phyloP scores from a whole-genome alignment of 2,888 invertebrate genomes.

The Onthophagus sagittarius region DNA sequence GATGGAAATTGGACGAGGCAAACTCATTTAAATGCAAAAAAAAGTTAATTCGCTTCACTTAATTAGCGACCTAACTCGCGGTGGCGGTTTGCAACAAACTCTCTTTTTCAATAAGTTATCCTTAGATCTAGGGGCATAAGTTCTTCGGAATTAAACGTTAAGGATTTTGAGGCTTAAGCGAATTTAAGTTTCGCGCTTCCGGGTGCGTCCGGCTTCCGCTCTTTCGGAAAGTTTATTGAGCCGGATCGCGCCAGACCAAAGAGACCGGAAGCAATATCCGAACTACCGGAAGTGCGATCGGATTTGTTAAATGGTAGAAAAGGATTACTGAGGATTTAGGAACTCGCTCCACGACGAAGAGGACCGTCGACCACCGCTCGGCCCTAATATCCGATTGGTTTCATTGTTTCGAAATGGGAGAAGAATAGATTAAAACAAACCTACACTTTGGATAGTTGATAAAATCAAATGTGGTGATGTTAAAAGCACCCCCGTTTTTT shows the following conservation, averaged over 20 bases:
- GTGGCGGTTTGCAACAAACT: neutral
- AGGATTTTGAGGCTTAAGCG: neutral
- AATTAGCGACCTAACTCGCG: neutral
- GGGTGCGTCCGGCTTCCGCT: neutral
- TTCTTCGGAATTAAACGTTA: neutral
- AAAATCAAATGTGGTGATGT: no score
- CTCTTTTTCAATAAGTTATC: neutral
- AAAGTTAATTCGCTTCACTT: neutral
- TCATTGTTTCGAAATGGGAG: slow-evolving; percentile 3
- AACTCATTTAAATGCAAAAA: neutral
- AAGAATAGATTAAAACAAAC: neutral
- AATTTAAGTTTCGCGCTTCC: neutral
- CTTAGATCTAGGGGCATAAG: neutral
- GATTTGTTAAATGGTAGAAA: slow-evolving; percentile 46
- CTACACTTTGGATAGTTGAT: neutral
- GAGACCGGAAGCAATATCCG: slow-evolving; percentile 37
- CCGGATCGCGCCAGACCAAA: slow-evolving; percentile 31
- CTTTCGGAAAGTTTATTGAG: slow-evolving; percentile 31
- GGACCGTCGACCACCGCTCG: slow-evolving; percentile 1
- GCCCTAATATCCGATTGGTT: neutral
- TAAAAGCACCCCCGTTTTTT: no score
- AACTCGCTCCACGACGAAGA: neutral
- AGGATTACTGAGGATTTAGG: slow-evolving; percentile 41
- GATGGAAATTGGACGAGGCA: neutral
- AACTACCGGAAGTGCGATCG: slow-evolving; percentile 45